These are phyloP conservation scores for Opisthocomus hoazin DNA, from an alignment of 2,113 vertebrate species.

Conservation along the genomic window DNA sequence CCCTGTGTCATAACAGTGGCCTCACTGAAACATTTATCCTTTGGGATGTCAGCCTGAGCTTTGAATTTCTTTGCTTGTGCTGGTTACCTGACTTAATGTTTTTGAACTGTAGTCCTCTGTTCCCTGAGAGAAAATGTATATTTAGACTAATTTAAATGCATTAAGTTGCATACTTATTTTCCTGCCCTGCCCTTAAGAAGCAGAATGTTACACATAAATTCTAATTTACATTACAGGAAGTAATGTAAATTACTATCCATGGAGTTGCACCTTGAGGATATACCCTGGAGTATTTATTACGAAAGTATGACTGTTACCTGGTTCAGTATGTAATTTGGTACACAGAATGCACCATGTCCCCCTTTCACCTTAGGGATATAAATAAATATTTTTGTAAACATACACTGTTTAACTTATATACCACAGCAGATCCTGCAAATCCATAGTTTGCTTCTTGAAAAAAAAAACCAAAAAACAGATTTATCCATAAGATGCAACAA, in stretches of 20 bases:
- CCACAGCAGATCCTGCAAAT: background rate
- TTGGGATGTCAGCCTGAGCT: background rate
- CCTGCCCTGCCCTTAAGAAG: background rate
- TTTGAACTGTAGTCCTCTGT: background rate
- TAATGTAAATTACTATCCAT: slow-evolving; percentile 26
- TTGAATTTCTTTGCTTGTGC: background rate
- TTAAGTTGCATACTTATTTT: slow-evolving; percentile 19
- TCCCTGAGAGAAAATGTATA: slow-evolving; percentile 36
- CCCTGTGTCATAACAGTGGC: background rate
- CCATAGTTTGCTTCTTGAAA: background rate
- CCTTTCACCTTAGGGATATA: background rate
- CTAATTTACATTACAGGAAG: too few species aligned
- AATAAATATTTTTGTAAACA: background rate
- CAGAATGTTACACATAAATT: background rate
- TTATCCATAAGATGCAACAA: background rate
- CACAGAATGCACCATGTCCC: background rate
- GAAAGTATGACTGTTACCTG: background rate
- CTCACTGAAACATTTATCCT: background rate
- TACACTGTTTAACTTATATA: background rate
- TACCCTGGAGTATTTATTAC: background rate
- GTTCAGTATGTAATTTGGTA: background rate
- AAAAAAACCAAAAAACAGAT: background rate
- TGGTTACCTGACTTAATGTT: background rate
- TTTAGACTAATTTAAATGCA: slow-evolving; percentile 48
- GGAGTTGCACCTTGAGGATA: background rate